Evolutionary conservation across 2,888 invertebrate genomes (phyloP).

Genomic region (Eupithecia subfuscata): DNA sequence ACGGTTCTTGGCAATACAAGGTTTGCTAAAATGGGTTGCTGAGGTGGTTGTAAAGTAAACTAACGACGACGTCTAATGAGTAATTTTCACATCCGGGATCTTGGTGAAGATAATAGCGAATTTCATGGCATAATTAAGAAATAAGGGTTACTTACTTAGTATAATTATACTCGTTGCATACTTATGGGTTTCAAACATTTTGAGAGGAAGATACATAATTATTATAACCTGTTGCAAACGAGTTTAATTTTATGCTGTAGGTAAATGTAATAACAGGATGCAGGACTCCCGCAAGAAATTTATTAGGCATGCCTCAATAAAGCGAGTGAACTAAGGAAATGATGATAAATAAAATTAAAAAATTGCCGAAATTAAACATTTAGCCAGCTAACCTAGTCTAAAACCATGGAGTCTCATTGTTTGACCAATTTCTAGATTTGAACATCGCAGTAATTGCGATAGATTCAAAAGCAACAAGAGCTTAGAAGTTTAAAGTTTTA

Average conservation of each 20-base stretch:
- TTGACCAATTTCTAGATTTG: neutral
- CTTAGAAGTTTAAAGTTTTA: conserved; percentile 48
- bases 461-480: neutral
- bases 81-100: conserved; percentile 29
- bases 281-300: neutral
- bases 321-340: no score
- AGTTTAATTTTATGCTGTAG: neutral
- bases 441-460: neutral
- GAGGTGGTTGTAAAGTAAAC: conserved; percentile 26
- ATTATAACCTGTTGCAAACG: neutral
- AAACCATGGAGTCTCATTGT: neutral
- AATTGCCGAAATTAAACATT: no score
- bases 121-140: conserved; percentile 15
- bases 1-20: conserved; percentile 14
- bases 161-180: neutral
- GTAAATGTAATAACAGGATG: neutral
- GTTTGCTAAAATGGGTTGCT: conserved; percentile 29
- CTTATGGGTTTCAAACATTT: neutral
- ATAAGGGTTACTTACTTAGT: neutral
- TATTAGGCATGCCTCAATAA: no score
- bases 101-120: conserved; percentile 23
- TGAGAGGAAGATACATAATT: neutral
- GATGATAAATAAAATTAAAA: no score
- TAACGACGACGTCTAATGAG: conserved; percentile 27
- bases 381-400: neutral